Evolutionary conservation across 2,113 vertebrate species (phyloP).

Genomic region (Pardalotus punctatus): DNA sequence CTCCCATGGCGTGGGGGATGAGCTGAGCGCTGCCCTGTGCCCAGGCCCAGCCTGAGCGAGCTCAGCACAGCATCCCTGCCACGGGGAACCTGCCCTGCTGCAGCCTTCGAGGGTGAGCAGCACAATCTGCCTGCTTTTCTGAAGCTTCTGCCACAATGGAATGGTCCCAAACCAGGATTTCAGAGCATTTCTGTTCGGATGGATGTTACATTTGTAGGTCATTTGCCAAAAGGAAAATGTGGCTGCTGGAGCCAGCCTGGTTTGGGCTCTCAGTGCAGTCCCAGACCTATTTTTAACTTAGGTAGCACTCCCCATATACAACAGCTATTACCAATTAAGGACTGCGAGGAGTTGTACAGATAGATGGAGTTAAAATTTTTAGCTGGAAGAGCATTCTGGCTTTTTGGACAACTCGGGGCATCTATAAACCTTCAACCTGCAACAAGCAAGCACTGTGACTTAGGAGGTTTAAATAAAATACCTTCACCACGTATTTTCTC

Average conservation of each 20-base stretch:
- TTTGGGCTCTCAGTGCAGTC: neutral
- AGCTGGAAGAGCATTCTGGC: neutral
- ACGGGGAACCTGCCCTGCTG: too few species aligned
- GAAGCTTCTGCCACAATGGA: neutral
- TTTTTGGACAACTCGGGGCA: neutral
- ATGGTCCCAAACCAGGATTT: neutral
- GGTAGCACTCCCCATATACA: neutral
- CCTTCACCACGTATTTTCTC: neutral
- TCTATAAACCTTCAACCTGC: neutral
- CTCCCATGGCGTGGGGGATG: neutral
- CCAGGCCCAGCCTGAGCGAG: neutral
- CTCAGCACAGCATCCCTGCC: neutral
- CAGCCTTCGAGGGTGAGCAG: fast-evolving
- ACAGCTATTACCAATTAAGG: conserved; percentile 15
- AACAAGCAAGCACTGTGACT: neutral
- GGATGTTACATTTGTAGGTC: neutral
- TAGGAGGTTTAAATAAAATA: neutral
- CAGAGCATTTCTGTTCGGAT: neutral
- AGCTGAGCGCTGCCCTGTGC: neutral
- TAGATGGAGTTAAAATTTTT: neutral
- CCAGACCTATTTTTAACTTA: conserved; percentile 8
- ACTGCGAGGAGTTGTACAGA: neutral
- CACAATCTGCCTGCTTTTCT: neutral
- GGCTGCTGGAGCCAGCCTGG: neutral
- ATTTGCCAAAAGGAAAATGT: neutral